Evolutionary conservation across 2,888 invertebrate species (phyloP), one percentile per base, ranked within the genome.

Genomic region (Nipponacmea schrenckii): DNA sequence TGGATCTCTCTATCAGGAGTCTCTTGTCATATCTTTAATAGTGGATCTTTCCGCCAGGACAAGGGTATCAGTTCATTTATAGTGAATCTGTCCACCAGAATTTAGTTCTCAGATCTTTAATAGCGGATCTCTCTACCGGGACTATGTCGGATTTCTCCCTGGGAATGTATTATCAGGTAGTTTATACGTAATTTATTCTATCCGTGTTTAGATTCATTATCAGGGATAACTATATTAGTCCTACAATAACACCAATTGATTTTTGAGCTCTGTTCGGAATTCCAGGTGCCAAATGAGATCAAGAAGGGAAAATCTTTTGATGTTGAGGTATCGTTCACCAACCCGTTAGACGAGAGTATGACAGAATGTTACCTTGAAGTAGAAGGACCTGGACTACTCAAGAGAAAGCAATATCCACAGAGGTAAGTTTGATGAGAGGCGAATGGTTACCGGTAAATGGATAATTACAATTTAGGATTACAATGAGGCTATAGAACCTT

Each of bases 301-400:
- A 87, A 91, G 8, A 88, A 92, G 14, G 92, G 91, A 3, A 89
- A 91, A 84, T 90, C 92, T 86, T 91, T 94, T 90, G 73, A 79
- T 8, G 70, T 84, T 48, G 77, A 79, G 8, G 67, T 86, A 10
- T 78, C 76, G 12, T 85, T 86, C 73, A 91, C 91, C 83, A 94
- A 94, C 86, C 94, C 94, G 20, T 85, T 94, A 82, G 91, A 92
- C 71, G 90, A 89, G 24, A 78, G 91, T 20, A 89, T 94, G 74
- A 93, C 93, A 1, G 90, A 92, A 12, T 94, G 94, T 85, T 92
- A 92, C 84, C 93, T 94, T 86, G 91, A 92, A 64, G 90, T 94
- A 78, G 93, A 93, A 73, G 94, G 94, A 8, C 78, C 80, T 0
- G 93, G 93, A 0, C 69, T 85, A n/a, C 79, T 79, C 39, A 75